A percentile compares a stretch with the other conserved stretches of the same genome.
Conservation (phyloP, 2,113 vertebrate species). For the Melanostigma gelatinosum region DNA sequence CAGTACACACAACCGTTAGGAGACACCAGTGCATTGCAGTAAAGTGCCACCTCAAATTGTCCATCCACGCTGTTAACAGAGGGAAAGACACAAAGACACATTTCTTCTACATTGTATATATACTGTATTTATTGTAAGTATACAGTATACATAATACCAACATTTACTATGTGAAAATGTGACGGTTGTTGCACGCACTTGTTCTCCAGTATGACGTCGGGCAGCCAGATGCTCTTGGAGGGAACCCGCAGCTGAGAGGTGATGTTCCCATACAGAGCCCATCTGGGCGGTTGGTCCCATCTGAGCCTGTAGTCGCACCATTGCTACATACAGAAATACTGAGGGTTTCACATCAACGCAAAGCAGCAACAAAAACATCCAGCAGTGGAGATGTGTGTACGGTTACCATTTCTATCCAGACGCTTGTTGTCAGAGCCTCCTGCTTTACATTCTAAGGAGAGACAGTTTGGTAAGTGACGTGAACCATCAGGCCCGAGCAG, state of each 20-base stretch:
- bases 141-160: not conserved
- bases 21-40: conserved; percentile 88
- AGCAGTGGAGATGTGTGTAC: not conserved
- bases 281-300: conserved; percentile 84
- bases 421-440: conserved; percentile 92
- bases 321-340: conserved; percentile 78
- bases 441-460: conserved; percentile 90
- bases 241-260: conserved; percentile 85
- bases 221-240: conserved; percentile 93
- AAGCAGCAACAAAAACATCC: not conserved
- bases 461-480: not conserved
- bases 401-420: conserved; percentile 97
- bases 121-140: not conserved
- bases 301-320: conserved; percentile 92
- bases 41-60: conserved; percentile 91
- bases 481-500: not conserved
- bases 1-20: conserved; percentile 88
- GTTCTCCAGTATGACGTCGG: conserved; percentile 93
- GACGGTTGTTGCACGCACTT: conserved; percentile 84
- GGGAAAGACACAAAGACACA: not conserved
- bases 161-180: not conserved
- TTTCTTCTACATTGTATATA: not conserved
- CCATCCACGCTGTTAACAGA: conserved; percentile 79
- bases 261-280: conserved; percentile 84
- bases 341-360: not conserved